Conservation (phyloP, 2,797 vertebrate genomes). For the Clarias pachynema region DNA sequence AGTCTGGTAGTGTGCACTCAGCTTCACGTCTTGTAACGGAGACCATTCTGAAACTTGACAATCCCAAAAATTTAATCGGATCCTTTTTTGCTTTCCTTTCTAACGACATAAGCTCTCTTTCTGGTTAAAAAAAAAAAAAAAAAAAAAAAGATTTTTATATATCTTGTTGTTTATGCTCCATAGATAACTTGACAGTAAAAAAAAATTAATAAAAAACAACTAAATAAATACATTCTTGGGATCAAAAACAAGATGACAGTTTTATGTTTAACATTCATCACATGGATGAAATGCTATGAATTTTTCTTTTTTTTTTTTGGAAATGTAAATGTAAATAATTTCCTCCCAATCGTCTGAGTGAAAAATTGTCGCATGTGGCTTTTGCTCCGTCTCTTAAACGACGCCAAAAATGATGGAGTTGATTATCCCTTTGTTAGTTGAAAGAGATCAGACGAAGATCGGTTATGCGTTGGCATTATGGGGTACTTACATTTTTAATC, state of each 20-base stretch:
- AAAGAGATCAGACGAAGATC: slow-evolving; percentile 59
- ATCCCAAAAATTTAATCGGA: not conserved
- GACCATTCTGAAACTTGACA: not conserved
- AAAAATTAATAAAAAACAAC: not conserved
- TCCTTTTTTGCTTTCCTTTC: not conserved
- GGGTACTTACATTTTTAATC: slow-evolving; percentile 77
- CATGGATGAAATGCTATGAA: not conserved
- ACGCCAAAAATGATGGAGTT: not conserved
- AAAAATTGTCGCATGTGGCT: not conserved
- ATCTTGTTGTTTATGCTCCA: not conserved
- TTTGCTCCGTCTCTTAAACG: not conserved
- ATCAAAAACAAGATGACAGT: not conserved
- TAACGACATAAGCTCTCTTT: not conserved
- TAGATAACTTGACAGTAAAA: not conserved
- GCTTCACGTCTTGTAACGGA: not conserved
- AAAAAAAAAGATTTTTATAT: too few relatives aligned
- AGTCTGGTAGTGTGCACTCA: not conserved
- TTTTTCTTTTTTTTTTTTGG: too few relatives aligned
- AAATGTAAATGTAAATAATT: not conserved
- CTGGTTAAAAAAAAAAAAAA: not conserved
- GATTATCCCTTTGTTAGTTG: slow-evolving; percentile 17
- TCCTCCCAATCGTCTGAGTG: not conserved
- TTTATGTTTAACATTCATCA: not conserved
- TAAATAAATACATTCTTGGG: not conserved
- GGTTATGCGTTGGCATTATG: slow-evolving; percentile 65